Conservation (phyloP, 64 coral and sea anemone genomes). For the Stichodactyla mertensii region DNA sequence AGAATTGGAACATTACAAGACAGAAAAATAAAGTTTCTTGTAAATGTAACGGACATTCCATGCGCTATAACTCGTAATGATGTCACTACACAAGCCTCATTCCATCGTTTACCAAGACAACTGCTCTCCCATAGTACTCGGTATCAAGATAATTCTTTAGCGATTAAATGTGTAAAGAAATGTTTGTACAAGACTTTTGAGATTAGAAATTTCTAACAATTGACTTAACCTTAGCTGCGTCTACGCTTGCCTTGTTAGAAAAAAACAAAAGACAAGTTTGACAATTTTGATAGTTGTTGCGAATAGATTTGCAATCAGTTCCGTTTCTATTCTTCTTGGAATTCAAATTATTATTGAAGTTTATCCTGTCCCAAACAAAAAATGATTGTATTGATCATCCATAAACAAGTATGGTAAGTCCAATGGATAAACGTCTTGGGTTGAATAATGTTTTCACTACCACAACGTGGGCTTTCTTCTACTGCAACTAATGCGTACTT, state of each 20-base stretch:
- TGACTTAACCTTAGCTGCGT: background rate
- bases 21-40: too few relatives aligned
- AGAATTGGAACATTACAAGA: too few relatives aligned
- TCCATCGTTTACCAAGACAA: background rate
- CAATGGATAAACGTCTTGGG: background rate
- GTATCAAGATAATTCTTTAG: background rate
- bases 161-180: background rate
- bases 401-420: background rate
- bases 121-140: background rate
- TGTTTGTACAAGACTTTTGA: background rate
- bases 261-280: background rate
- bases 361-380: background rate
- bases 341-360: slow-evolving; percentile 2
- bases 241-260: background rate
- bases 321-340: background rate
- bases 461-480: background rate
- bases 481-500: background rate
- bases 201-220: background rate
- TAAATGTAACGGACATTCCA: background rate
- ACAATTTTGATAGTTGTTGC: background rate
- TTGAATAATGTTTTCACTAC: background rate
- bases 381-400: background rate
- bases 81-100: background rate
- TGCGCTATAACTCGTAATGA: background rate
- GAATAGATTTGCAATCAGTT: background rate